Evolutionary conservation across 2,888 invertebrate genomes (phyloP).

Genomic region (Athetis lepigone): DNA sequence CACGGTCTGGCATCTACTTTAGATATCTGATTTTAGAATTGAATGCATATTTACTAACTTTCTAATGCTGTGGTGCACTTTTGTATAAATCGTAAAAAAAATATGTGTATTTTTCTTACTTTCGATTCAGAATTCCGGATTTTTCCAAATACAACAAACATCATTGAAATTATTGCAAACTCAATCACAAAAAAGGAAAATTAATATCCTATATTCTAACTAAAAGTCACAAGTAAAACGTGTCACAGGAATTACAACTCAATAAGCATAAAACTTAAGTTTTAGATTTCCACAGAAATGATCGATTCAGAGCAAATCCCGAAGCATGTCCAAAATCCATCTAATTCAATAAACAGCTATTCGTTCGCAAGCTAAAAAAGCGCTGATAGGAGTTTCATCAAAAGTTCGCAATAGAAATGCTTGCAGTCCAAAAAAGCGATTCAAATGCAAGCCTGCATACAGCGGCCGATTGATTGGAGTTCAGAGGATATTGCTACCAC

Average conservation of each 20-base stretch:
- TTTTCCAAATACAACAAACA: no score
- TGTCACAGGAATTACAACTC: neutral
- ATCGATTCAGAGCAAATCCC: neutral
- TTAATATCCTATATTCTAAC: neutral
- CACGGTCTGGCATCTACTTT: no score
- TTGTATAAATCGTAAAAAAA: no score
- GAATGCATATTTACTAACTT: no score
- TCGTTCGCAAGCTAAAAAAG: constrained; percentile 11
- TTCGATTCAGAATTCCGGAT: no score
- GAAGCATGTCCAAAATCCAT: neutral
- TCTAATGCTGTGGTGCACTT: no score
- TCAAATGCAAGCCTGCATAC: neutral
- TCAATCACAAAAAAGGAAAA: no score
- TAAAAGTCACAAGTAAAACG: neutral
- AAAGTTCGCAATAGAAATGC: constrained; percentile 33
- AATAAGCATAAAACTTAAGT: neutral
- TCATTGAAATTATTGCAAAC: no score
- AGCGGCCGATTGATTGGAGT: constrained; percentile 35
- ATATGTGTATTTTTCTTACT: no score
- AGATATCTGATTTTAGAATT: no score
- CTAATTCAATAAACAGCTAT: constrained; percentile 7
- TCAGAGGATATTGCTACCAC: constrained; percentile 46
- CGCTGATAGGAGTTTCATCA: constrained; percentile 35
- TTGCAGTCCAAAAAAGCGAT: constrained; percentile 41
- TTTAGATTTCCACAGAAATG: neutral